Conservation (phyloP, 30 jellyfish, hydroid and myxozoan species). For the Aurelia aurita complex sp. Pacific region DNA sequence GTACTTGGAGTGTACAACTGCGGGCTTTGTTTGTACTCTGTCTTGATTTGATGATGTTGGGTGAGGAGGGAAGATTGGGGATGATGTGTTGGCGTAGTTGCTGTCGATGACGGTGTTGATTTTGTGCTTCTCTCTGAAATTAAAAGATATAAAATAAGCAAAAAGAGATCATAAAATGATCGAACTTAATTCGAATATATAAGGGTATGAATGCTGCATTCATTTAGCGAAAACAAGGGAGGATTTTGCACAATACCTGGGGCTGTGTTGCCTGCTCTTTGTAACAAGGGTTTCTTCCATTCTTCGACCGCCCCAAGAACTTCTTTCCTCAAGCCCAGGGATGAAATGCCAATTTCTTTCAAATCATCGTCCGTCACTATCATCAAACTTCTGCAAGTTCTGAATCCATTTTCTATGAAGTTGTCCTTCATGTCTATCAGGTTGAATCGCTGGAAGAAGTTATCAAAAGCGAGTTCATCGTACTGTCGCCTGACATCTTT, state of each 20-base stretch:
- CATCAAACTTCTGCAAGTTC: constrained; percentile 78
- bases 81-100: too few relatives aligned
- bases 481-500: constrained; percentile 48
- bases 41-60: neutral
- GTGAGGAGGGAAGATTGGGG: constrained; percentile 5
- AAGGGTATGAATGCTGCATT: too few relatives aligned
- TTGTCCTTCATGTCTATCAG: constrained; percentile 46
- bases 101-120: constrained; percentile 9
- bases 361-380: constrained; percentile 59
- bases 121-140: constrained; percentile 41
- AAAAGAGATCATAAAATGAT: too few relatives aligned
- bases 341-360: constrained; percentile 65
- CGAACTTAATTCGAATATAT: too few relatives aligned
- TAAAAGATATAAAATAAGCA: neutral
- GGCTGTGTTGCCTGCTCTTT: constrained; percentile 41
- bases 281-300: constrained; percentile 76
- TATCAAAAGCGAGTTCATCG: constrained; percentile 72
- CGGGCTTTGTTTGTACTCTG: constrained; percentile 46
- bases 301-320: constrained; percentile 84
- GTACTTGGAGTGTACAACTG: constrained; percentile 22
- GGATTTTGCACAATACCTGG: constrained; percentile 37
- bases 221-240: neutral
- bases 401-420: constrained; percentile 61
- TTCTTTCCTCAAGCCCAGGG: constrained; percentile 80
- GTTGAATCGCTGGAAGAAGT: constrained; percentile 69